Evolutionary conservation across 2,113 vertebrate species (phyloP), one percentile per base, ranked within the genome.

Genomic region (Sitta europaea): DNA sequence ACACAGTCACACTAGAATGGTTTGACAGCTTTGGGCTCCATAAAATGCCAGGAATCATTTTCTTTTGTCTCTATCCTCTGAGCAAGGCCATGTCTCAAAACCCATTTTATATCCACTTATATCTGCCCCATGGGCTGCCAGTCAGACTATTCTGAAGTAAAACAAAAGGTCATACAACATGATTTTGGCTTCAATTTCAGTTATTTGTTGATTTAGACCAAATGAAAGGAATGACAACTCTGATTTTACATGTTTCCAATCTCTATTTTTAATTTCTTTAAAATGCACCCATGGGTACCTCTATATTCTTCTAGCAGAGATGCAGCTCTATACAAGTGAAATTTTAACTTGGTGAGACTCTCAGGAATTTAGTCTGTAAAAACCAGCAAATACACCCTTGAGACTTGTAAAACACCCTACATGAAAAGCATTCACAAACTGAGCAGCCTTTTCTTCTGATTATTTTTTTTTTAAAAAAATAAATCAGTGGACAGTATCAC

Each of bases 21-120:
- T 79, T 88, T 96, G 88, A 93, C 77, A 92, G 66, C 40, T 93
- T 55, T 85, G 81, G 66, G 67, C 66, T 94, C 85, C 25, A 14
- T 19, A 50, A 62, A 91, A 77, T 48, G 28, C 36, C 61, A 91
- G 17, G 27, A 91, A 67, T 55, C 0, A 14, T 82, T 88, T 94
- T 65, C 66, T 53, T 82, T 48, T 55, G n/a, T 51, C 79, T 90
- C n/a, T 36, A 82, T 43, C 31, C 61, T 76, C 88, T 81, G 28
- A 93, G 53, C 51, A 88, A 90, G 66, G 53, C 40, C 74, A 68
- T 14, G 51, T 48, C 54, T 93, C 81, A 94, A 45, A 94, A 78
- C 15, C 3, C 42, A 53, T 88, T 90, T 72, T 57, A 71, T 42
- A 59, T 48, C 20, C 40, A 71, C 40, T 79, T 11, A 10, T 28